Base-by-base conservation (phyloP, 2,797 vertebrate species). In the Mastacembelus armatus region DNA sequence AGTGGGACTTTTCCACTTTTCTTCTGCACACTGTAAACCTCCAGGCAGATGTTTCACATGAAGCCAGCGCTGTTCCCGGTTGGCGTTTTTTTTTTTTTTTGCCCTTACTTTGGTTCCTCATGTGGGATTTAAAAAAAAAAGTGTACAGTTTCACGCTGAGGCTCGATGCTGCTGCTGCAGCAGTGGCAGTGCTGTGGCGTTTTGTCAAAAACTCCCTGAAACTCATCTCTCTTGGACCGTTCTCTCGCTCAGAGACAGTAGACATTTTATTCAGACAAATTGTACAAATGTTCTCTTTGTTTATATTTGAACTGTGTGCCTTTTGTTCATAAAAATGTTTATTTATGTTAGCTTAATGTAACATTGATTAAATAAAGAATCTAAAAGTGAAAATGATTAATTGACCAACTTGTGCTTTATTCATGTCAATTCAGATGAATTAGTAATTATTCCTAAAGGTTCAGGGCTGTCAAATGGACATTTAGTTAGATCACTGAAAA, bases 291-390 rank as follows among this genome's bases (percentile, higher is more conserved):
- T 94, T 92, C 85, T 87, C 84, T 92, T 93, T 95, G 94, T 95
- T 96, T 95, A 94, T 96, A 95, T 95, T 94, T 94, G 92, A 94
- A 93, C 90, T 91, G 93, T 93, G 94, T 96, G 95, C 94, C 94
- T 96, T 96, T 96, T 96, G 94, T 95, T 96, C 92, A 96, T 94
- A 96, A 95, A 93, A 94, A 93, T 92, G 92, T 95, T 95, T 95
- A 95, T 97, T 96, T 96, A 95, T 96, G 95, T 95, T 94, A 95
- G 93, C 95, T 91, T 96, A 96, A 93, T 93, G 93, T 94, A 92
- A 92, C 91, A 90, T 93, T 94, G 92, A 91, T 91, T 93, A 91
- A 94, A 94, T 92, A 94, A 93, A 92, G 72, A 86, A 83, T 78
- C 68, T 77, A 80, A 91, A 91, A 84, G 66, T 85, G 65, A 86